Evolutionary conservation across 2,888 invertebrate species (phyloP).

Genomic region (Adelphocoris suturalis): DNA sequence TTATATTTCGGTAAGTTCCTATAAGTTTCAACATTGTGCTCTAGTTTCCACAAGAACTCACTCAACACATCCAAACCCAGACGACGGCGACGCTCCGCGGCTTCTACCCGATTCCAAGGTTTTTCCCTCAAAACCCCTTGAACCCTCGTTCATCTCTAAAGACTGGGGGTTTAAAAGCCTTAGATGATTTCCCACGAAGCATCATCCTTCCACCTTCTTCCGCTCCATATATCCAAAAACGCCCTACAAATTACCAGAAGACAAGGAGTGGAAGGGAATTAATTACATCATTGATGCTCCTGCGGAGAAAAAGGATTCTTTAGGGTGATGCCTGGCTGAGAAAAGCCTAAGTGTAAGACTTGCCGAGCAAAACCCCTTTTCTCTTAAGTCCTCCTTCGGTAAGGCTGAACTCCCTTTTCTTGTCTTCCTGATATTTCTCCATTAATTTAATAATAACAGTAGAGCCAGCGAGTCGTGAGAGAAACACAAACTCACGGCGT

Average conservation of each 20-base stretch:
- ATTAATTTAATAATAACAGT: conserved; percentile 73
- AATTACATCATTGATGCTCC: conserved; percentile 65
- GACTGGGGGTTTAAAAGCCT: conserved; percentile 24
- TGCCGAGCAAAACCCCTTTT: conserved; percentile 50
- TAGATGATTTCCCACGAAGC: conserved; percentile 24
- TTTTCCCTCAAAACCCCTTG: not conserved
- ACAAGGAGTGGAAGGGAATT: conserved; percentile 47
- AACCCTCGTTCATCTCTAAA: not conserved
- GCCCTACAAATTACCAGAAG: conserved; percentile 49
- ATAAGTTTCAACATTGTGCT: too few relatives aligned
- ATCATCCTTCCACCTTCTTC: conserved; percentile 56
- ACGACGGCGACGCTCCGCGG: not conserved
- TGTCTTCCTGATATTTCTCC: conserved; percentile 67
- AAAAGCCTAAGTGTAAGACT: conserved; percentile 53
- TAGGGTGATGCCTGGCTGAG: conserved; percentile 37
- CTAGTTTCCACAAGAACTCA: too few relatives aligned
- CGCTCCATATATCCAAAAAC: conserved; percentile 63
- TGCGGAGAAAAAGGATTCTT: conserved; percentile 46
- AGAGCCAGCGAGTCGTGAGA: conserved; percentile 71
- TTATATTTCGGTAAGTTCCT: too few relatives aligned
- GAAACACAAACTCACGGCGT: conserved; percentile 49
- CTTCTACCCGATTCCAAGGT: not conserved
- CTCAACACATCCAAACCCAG: too few relatives aligned
- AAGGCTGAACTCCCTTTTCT: conserved; percentile 32
- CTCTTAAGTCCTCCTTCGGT: conserved; percentile 46